Evolutionary conservation across 2,113 vertebrate genomes (phyloP), one percentile per base, ranked within the genome.

Genomic region (Eretmochelys imbricata): DNA sequence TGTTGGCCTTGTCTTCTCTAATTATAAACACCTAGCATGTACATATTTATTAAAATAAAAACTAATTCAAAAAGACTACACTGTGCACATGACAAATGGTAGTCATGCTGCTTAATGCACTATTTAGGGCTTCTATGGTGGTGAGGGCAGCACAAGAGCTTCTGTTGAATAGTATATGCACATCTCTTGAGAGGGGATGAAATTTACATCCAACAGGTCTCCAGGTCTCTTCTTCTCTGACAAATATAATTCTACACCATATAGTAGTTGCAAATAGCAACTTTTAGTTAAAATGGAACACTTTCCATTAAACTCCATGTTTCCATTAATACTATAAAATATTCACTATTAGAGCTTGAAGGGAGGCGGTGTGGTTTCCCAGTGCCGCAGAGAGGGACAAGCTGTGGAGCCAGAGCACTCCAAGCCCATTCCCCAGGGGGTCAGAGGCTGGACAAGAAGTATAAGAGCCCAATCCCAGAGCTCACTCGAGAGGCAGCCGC

Each of bases 1-100:
- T 16, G 65, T 89, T 89, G 31, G 35, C 31, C 16, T 89, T 54
- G 16, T 29, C n/a, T 91, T 46, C 92, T 93, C 50, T 65, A 89
- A 94, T 9, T 10, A 0, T 38, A 55, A 24, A 50, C 19, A 50
- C 7, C 48, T 27, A 13, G 72, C 5, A 42, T 24, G 10, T 46
- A 76, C 72, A 76, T 76, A 42, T 6, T 55, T 89, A 75, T 51
- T 79, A 35, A 2, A 6, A 82, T 83, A 82, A 42, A 83, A 55
- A 13, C 5, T 13, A 11, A 6, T 2, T 24, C 2, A 51, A 51
- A 82, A n/a, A 24, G 8, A 10, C n/a, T 89, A 86, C 19, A 19
- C 4, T 22, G 12, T 27, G 5, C 24, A 59, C 7, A 82, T 0
- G 0, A 11, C 22, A 84, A 31, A 19, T 84, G 57, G 91, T 76